Conservation (phyloP, 2,888 invertebrate genomes). For the Lochmaea capreae region DNA sequence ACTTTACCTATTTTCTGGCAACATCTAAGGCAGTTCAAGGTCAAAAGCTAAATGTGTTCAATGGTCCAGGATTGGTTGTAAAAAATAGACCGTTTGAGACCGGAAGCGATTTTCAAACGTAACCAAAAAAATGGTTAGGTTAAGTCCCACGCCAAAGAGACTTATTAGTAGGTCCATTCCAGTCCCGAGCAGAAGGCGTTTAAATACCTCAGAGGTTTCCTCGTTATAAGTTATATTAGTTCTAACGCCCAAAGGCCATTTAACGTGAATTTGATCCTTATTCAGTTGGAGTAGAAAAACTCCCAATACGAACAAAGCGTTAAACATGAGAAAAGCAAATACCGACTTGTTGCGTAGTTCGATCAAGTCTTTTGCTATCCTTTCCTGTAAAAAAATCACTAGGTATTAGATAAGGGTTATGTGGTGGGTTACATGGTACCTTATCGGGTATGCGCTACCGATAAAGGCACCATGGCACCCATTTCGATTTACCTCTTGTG, state of each 20-base stretch:
- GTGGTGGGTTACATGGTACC: constrained; percentile 67
- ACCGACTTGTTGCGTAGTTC: constrained; percentile 97
- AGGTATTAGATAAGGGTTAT: constrained; percentile 66
- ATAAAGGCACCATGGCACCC: constrained; percentile 55
- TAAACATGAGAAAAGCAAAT: constrained; percentile 99
- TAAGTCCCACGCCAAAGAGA: constrained; percentile 58
- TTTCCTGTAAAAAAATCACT: constrained; percentile 76
- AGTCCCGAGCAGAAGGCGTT: constrained; percentile 56
- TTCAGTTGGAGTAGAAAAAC: constrained; percentile 99
- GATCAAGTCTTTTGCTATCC: constrained; percentile 89
- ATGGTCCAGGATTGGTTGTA: neutral
- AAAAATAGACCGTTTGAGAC: constrained; percentile 20
- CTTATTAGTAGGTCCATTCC: constrained; percentile 58
- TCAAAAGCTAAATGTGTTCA: too few species aligned
- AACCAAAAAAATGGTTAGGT: constrained; percentile 44
- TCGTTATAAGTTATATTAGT: constrained; percentile 94
- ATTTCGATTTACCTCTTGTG: constrained; percentile 86
- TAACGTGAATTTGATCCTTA: constrained; percentile 97
- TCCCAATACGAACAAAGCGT: constrained; percentile 98
- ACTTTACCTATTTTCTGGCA: too few species aligned
- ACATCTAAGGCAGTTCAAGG: too few species aligned
- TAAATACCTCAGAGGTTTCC: constrained; percentile 88
- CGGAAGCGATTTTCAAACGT: constrained; percentile 21
- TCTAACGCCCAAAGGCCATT: constrained; percentile 96
- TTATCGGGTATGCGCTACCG: constrained; percentile 50